phyloP scores from a whole-genome alignment of 2,888 invertebrate species.

The Rotaria socialis region DNA sequence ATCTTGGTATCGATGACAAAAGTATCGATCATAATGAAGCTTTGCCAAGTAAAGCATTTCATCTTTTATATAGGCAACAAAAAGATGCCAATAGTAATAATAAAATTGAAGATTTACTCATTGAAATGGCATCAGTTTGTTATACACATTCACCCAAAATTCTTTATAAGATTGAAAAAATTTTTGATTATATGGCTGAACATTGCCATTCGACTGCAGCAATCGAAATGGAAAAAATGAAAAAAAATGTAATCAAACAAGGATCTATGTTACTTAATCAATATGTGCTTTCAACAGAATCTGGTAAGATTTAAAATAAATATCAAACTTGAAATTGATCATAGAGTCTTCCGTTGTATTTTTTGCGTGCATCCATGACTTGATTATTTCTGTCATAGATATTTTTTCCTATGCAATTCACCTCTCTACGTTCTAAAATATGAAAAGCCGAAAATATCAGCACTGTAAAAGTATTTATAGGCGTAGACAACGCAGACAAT shows the following conservation, averaged over 20 bases:
- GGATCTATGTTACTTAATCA: slow-evolving; percentile 38
- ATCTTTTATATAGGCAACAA: neutral
- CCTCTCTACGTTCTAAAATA: no score
- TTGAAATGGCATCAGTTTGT: slow-evolving; percentile 43
- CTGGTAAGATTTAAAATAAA: neutral
- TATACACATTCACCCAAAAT: slow-evolving; percentile 41
- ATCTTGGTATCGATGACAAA: slow-evolving; percentile 25
- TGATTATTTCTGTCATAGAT: no score
- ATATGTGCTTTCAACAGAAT: slow-evolving; percentile 25
- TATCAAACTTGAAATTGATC: no score
- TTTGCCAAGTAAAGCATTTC: neutral
- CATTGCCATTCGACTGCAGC: slow-evolving; percentile 26
- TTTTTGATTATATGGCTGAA: neutral
- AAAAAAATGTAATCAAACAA: slow-evolving; percentile 39
- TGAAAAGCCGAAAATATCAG: no score
- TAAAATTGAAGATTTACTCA: slow-evolving; percentile 13
- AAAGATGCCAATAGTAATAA: neutral
- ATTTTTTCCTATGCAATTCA: no score
- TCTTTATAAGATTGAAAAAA: slow-evolving; percentile 36
- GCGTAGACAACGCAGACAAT: no score
- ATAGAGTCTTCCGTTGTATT: no score
- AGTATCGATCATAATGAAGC: neutral
- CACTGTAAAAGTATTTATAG: no score
- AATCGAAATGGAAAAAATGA: slow-evolving; percentile 36
- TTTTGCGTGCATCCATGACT: no score